Percentiles rank a stretch among this genome's conserved stretches.
Conservation (phyloP, 2,797 vertebrate species). For the Caiman crocodilus region DNA sequence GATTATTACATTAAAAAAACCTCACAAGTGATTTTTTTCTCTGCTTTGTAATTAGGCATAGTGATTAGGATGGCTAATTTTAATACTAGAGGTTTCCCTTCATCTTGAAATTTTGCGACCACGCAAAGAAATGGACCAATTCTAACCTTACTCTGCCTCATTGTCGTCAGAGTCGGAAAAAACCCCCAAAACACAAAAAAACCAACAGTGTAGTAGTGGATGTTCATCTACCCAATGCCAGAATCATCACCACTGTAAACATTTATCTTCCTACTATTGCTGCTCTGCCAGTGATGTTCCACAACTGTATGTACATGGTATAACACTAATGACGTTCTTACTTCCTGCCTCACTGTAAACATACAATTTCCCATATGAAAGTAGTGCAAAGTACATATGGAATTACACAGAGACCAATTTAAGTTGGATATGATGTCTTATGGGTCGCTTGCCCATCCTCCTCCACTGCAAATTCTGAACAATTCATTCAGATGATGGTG, state of each 20-base stretch:
- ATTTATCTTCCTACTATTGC: not conserved
- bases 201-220: not conserved
- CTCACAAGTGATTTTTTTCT: not conserved
- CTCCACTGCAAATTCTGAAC: not conserved
- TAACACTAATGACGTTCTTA: not conserved
- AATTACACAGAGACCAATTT: not conserved
- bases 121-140: not conserved
- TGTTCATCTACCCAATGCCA: not conserved
- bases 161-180: too few species aligned
- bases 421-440: not conserved
- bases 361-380: not conserved
- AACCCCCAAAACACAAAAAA: not conserved
- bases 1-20: too few species aligned
- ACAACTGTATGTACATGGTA: not conserved
- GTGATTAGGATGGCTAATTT: not conserved
- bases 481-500: not conserved
- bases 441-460: not conserved
- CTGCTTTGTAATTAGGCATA: not conserved
- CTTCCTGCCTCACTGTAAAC: not conserved
- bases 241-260: not conserved
- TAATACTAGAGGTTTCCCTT: not conserved
- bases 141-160: not conserved
- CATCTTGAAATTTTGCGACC: not conserved
- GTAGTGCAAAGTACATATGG: not conserved
- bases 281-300: not conserved